Evolutionary conservation across 2,888 invertebrate species (phyloP), one percentile per base, ranked within the genome.

Genomic region (Frankliniella intonsa): DNA sequence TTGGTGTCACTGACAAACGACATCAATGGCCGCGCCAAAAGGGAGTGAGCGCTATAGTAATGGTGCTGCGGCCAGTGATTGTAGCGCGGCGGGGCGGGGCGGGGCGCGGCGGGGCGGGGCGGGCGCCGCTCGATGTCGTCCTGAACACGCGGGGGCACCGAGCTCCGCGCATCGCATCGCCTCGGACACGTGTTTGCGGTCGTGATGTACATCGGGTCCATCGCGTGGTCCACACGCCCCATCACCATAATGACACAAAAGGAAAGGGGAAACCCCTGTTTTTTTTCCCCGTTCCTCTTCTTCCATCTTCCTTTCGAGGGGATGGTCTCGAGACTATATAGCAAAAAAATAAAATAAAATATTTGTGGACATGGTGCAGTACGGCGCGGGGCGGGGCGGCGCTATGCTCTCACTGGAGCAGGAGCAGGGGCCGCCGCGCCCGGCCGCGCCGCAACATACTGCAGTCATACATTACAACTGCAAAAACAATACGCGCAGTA

Each of bases 401-500:
- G 0, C 14, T 17, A 55, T 55, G 55, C 62, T 12, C 19, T 14
- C n/a, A n/a, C 62, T 62, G 62, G 62, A 19, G 62, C 62, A 19
- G 62, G 62, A 7, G 17, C 62, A 17, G 3, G 38, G 3, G 38
- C 3, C 38, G 5, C 38, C 38, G 38, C 38, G n/a, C 55, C 14
- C 55, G 19, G 55, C 55, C 14, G 55, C 14, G 55, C 55, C 3
- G 62, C 62, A 17, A 62, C 12, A 62, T 62, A 17, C 62, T 62
- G 62, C 62, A 62, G 62, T 62, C 62, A 62, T 62, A 62, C n/a
- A 62, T 62, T 62, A 62, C 69, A 25, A 76, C 69, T 25, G 69
- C 69, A 76, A 25, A 76, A 76, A 76, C 69, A 76, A 76, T 76
- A 76, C 69, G 69, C 25, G 25, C 69, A 12, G 69, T 25, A 25